Base-by-base conservation (phyloP, 1,140 invertebrate species). In the Calliopsis andreniformis region DNA sequence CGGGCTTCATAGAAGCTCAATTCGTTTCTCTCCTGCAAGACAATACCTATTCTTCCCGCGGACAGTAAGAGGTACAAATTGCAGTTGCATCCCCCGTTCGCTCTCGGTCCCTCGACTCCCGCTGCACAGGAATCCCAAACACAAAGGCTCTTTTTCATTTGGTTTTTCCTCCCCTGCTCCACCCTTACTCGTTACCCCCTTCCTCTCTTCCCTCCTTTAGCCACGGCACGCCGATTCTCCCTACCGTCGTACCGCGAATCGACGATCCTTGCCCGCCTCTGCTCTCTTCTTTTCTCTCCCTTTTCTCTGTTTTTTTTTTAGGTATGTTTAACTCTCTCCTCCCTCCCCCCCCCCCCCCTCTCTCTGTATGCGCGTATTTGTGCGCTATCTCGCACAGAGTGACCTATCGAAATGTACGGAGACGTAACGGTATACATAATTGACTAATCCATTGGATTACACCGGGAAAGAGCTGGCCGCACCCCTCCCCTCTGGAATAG, bases 11-110 rank as follows among this genome's bases (percentile, higher is more conserved):
- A 90, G 85, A 89, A 83, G 88, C 88, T 91, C 88, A 89, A 91
- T 92, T 92, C 88, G 90, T 91, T 91, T 91, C 88, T 90, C 88
- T 88, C 87, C 88, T 89, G 88, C 83, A 91, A 92, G 91, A 92
- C 91, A 92, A 92, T 91, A 89, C 87, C 87, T 84, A 91, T 91
- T 92, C 90, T 91, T 91, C 82, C 83, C 82, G 85, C 86, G 89
- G 90, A 92, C 90, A 90, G 91, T 91, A 92, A 92, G 90, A 92
- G 90, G 89, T 91, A 92, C 91, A 92, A 92, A 92, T 92, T 92
- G 89, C 90, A 91, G 90, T 91, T 91, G 87, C 87, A 84, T 87
- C 80, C 83, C 80, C 66, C 55, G 69, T 77, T 67, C 58, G 49
- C 51, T 63, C 78, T 55, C 58, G 63, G 49, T 63, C 80, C 69